Evolutionary conservation across 2,888 invertebrate genomes (phyloP).

Genomic region (Folsomia candida): DNA sequence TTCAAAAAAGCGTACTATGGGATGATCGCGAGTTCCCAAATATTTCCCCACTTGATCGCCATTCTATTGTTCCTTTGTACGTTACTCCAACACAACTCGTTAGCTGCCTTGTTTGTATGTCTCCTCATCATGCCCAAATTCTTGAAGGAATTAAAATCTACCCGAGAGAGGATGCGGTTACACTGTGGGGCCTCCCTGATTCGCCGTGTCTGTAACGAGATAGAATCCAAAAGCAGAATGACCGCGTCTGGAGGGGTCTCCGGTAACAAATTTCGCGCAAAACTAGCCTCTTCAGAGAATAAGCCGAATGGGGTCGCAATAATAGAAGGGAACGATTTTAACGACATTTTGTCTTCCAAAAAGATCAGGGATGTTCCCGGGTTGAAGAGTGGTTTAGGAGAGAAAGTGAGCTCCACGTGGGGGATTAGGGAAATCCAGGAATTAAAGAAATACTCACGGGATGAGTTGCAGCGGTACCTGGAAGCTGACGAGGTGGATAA

Average conservation of each 20-base stretch:
- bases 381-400: conserved; percentile 5
- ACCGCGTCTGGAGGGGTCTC: conserved; percentile 15
- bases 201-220: not conserved
- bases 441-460: not conserved
- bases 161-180: not conserved
- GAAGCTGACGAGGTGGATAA: not conserved
- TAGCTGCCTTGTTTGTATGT: not conserved
- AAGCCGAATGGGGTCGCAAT: conserved; percentile 15
- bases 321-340: not conserved
- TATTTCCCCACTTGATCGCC: not conserved
- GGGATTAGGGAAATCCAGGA: conserved; percentile 13
- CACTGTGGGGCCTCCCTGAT: not conserved
- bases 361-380: conserved; percentile 9
- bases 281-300: conserved; percentile 15
- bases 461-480: not conserved
- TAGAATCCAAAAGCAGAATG: not conserved
- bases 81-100: not conserved
- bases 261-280: conserved; percentile 17
- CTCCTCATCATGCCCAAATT: not conserved
- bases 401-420: not conserved
- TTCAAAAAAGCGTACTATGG: not conserved
- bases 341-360: not conserved
- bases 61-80: not conserved
- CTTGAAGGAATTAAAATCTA: not conserved
- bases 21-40: not conserved